A percentile compares a stretch with the other conserved stretches of the same genome.
Conservation (phyloP, 1,140 invertebrate species). For the Calosoma granatense region DNA sequence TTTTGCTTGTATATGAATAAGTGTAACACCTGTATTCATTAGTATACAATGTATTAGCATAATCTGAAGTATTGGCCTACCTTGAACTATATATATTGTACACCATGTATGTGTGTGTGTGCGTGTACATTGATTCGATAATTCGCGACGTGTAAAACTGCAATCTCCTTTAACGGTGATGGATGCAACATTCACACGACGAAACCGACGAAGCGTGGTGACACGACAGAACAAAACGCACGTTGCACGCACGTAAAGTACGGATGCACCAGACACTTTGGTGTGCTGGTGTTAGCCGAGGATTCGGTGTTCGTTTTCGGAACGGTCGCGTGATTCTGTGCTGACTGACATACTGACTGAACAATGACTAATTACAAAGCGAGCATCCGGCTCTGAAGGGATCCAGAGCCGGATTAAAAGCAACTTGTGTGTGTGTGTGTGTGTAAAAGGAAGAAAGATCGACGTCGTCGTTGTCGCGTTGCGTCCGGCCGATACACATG, state of each 20-base stretch:
- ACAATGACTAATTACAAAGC: conserved; percentile 2
- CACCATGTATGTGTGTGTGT: not conserved
- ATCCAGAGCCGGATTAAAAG: no score
- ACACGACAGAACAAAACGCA: no score
- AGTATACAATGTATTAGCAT: no score
- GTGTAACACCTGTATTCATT: no score
- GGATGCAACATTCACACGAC: not conserved
- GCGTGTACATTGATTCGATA: not conserved
- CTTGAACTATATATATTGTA: not conserved
- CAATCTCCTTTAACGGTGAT: not conserved
- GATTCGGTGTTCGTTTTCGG: not conserved
- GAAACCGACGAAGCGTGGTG: not conserved
- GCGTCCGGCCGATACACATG: no score
- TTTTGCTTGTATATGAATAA: no score
- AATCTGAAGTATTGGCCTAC: not conserved
- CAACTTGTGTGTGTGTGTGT: no score
- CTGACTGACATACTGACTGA: not conserved
- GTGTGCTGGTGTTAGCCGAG: not conserved
- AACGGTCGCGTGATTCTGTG: not conserved
- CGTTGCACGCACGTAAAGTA: no score
- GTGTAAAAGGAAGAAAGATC: no score
- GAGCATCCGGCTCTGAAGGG: not conserved
- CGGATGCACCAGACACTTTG: no score
- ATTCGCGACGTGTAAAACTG: not conserved
- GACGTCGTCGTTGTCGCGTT: no score